Percentiles rank a stretch among this genome's conserved stretches.
phyloP scores from a whole-genome alignment of 1,140 invertebrate species.

The Lepidurus arcticus region DNA sequence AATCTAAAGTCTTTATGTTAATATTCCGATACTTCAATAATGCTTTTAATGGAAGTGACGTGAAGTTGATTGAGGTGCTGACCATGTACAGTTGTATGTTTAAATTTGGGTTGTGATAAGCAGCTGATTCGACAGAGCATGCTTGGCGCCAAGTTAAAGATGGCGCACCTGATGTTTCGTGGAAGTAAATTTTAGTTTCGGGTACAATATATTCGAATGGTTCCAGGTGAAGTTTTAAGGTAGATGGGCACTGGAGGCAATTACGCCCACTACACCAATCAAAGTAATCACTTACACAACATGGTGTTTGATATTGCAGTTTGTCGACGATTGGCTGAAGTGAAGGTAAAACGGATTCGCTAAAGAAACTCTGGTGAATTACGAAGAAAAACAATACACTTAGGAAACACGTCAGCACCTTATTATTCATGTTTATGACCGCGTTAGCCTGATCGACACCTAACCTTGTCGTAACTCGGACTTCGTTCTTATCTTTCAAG shows the following conservation, averaged over 20 bases:
- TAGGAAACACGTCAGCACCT: background rate
- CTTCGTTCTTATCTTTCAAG: too few relatives aligned
- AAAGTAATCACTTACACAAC: background rate
- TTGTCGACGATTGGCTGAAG: background rate
- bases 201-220: background rate
- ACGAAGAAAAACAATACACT: background rate
- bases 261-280: background rate
- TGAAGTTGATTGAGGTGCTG: background rate
- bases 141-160: slow-evolving; percentile 17
- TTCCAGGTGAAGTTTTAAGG: background rate
- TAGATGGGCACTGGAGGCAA: background rate
- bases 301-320: background rate
- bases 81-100: slow-evolving; percentile 22
- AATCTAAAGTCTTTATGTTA: slow-evolving; percentile 51
- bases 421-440: background rate
- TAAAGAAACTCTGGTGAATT: background rate
- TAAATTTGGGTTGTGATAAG: slow-evolving; percentile 11
- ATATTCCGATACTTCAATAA: slow-evolving; percentile 55
- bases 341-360: background rate
- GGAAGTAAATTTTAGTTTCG: slow-evolving; percentile 26
- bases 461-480: too few relatives aligned
- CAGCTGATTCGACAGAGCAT: slow-evolving; percentile 31
- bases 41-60: slow-evolving; percentile 39
- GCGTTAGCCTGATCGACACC: too few relatives aligned
- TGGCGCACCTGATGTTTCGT: slow-evolving; percentile 23